Base-by-base conservation (phyloP, 2,113 vertebrate species). In the Erythrocercus mccallii region DNA sequence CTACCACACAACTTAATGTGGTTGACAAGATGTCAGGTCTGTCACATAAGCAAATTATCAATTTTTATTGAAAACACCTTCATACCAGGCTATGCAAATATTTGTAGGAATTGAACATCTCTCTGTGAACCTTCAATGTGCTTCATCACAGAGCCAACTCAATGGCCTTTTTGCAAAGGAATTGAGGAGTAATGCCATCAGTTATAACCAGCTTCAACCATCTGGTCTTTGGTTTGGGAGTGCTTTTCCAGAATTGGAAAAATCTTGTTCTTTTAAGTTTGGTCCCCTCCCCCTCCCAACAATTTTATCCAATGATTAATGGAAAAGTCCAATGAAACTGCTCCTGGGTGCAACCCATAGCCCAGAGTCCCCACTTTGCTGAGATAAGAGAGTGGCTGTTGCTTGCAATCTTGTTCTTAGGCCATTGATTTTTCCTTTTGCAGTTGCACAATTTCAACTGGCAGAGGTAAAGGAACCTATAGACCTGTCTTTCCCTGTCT, bases 281-380 rank as follows among this genome's bases (percentile, higher is more conserved):
- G 62, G 6, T 56, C 6, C 4, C 6, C 83, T 35, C 19, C 7
- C 45, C 8, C 14, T 73, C 38, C 10, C 9, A 61, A 0, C 1
- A 4, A 18, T 58, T 94, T 57, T 58, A 66, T 31, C 12, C 42
- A 88, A 20, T 8, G 37, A 47, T 62, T 66, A 86, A 66, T 24
- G 12, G 60, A 50, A 89, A 91, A 77, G 20, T 50, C 27, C 30
- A 70, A 35, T 54, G 48, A 77, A 86, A 35, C 21, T 66, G 33
- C 17, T 61, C 11, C 53, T 58, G 15, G 18, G 9, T 78, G 10
- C 35, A 78, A 23, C 44, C 4, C 24, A 40, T 35, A 64, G 5
- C 28, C 23, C 44, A 28, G 35, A 81, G 44, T 40, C 13, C 17
- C 20, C 23, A 58, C 6, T 8, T 71, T 5, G 8, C 12, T 44